These are phyloP conservation scores for Beris morrisii DNA, from an alignment of 2,888 invertebrate species.

Conservation along the genomic window DNA sequence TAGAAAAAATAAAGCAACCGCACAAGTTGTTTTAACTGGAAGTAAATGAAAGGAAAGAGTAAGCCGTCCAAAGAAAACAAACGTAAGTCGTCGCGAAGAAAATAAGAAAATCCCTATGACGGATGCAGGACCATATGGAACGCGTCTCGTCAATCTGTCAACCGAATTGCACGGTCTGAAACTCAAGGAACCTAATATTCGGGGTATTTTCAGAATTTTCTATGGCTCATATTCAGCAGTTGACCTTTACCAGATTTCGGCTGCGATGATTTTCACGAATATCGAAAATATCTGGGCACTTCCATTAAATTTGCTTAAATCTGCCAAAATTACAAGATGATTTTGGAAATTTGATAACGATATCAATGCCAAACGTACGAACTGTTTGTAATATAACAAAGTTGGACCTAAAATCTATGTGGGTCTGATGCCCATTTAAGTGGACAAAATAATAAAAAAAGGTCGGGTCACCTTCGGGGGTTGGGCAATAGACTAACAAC, in stretches of 20 bases:
- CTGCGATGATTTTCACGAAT: too few species aligned
- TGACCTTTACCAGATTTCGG: slow-evolving; percentile 15
- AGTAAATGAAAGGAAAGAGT: slow-evolving; percentile 28
- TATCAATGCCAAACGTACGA: too few species aligned
- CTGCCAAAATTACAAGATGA: too few species aligned
- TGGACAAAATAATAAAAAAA: too few species aligned
- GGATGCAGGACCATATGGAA: slow-evolving; percentile 18
- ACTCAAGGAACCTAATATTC: slow-evolving; percentile 27
- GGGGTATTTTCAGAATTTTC: slow-evolving; percentile 19
- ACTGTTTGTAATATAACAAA: too few species aligned
- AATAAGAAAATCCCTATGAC: slow-evolving; percentile 22
- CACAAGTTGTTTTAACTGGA: slow-evolving; percentile 31
- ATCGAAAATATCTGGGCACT: too few species aligned
- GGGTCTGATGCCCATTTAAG: too few species aligned
- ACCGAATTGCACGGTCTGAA: slow-evolving; percentile 29
- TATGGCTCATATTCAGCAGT: slow-evolving; percentile 13
- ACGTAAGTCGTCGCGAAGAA: slow-evolving; percentile 17
- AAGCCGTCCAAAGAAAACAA: slow-evolving; percentile 29
- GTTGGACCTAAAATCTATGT: too few species aligned
- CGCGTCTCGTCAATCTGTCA: slow-evolving; percentile 27
- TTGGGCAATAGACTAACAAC: too few species aligned
- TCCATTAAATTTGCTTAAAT: too few species aligned
- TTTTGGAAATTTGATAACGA: too few species aligned
- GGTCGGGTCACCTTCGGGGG: too few species aligned
- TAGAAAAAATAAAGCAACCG: slow-evolving; percentile 17